A percentile compares a stretch with the other conserved stretches of the same genome.
Conservation (phyloP, 2,888 invertebrate species). For the Eupithecia subfuscata region DNA sequence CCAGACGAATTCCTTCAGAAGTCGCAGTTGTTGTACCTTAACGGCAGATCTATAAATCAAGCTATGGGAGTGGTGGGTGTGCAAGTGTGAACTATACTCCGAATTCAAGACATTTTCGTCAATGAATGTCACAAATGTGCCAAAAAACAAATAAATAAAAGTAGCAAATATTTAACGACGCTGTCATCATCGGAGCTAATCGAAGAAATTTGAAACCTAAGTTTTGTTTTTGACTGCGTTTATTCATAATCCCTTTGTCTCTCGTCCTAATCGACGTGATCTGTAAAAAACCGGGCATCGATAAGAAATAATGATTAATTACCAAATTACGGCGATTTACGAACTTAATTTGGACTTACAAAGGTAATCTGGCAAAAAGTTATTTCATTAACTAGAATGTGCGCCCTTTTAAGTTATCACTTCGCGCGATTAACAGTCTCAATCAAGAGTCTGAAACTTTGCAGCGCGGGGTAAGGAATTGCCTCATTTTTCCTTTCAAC, state of each 20-base stretch:
- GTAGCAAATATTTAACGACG: too few species aligned
- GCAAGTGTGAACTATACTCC: background rate
- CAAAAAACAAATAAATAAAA: too few species aligned
- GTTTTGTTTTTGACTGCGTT: too few species aligned
- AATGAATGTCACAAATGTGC: too few species aligned
- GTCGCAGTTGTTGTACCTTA: conserved; percentile 45
- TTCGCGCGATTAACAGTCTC: conserved; percentile 43
- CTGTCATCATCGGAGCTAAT: too few species aligned
- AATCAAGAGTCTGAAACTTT: conserved; percentile 49
- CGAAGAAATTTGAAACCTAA: too few species aligned
- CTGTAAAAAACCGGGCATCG: background rate
- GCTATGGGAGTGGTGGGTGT: background rate
- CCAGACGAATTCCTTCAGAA: conserved; percentile 42
- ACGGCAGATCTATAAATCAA: conserved; percentile 27
- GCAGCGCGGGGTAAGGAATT: conserved; percentile 46
- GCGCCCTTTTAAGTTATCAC: conserved; percentile 10
- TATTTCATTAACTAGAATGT: background rate
- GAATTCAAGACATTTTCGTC: too few species aligned
- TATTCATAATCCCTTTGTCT: too few species aligned
- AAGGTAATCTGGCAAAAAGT: background rate
- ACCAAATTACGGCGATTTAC: background rate
- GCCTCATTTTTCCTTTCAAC: conserved; percentile 49
- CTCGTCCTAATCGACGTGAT: too few species aligned
- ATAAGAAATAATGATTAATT: background rate
- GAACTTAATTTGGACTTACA: background rate